Evolutionary conservation across 1,140 invertebrate species (phyloP), one percentile per base, ranked within the genome.

Genomic region (Drosophila santomea): DNA sequence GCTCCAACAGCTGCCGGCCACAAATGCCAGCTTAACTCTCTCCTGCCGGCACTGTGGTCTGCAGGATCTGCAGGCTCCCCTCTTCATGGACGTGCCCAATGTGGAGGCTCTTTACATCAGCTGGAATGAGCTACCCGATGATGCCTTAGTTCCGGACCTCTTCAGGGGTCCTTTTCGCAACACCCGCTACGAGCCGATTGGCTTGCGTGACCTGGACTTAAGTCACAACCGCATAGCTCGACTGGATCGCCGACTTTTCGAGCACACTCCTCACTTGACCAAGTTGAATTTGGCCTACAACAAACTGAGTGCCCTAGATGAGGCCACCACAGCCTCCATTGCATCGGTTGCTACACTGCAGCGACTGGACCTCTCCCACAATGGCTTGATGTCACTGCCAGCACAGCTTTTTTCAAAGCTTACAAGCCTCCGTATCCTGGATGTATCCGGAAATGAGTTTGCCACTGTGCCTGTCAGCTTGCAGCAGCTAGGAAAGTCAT

Each of bases 21-120:
- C 91, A 4, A 82, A 92, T 69, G 86, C 91, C 3, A 64, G 74
- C 43, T 35, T 93, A 12, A 91, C 89, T 23, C 63, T 94, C 23
- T 80, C 91, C 32, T 93, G 93, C 15, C 82, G 85, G 5, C 92
- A 93, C 67, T 95, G 95, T 69, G 84, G 91, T 38, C 93, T 95
- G 28, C 86, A 91, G 45, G 93, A 93, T 48, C 94, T 97, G 51
- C 94, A 95, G 20, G 89, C 93, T 28, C 93, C 93, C 1, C 93
- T 95, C 0, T 97, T 97, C 79, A 94, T 94, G 74, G 93, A 95
- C 73, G 93, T 96, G 8, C 92, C 93, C n/a, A 94, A 94, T 62
- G 91, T 97, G n/a, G 93, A 93, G 15, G 94, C 94, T 61, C 91
- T 97, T 43, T 96, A 97, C 91, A 91, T 97, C 55, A 96, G 95